A percentile compares a stretch with the other conserved stretches of the same genome.
These are phyloP conservation scores for Dolomedes plantarius DNA, from an alignment of 2,888 invertebrate genomes.

Conservation along the genomic window DNA sequence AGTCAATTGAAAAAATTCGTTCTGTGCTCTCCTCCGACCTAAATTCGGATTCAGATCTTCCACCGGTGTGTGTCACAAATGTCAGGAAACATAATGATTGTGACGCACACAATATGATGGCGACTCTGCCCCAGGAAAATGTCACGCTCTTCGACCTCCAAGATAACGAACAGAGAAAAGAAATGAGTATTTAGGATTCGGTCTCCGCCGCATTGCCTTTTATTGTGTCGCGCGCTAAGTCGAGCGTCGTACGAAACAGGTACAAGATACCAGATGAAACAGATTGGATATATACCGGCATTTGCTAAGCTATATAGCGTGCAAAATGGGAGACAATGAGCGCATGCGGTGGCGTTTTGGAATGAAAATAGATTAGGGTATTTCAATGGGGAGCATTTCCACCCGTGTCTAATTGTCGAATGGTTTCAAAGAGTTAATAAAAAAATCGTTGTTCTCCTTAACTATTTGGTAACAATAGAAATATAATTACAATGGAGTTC, in stretches of 20 bases:
- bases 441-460: too few relatives aligned
- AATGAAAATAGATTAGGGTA: neutral
- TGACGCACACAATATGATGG: neutral
- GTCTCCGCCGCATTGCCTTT: neutral
- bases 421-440: too few relatives aligned
- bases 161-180: neutral
- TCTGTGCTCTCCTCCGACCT: neutral
- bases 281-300: neutral
- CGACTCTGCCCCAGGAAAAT: neutral
- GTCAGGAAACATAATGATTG: neutral
- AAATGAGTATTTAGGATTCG: neutral
- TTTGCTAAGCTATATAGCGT: neutral
- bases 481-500: too few relatives aligned
- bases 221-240: neutral
- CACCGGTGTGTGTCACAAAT: neutral
- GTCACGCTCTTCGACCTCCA: slow-evolving; percentile 5
- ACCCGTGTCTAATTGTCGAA: too few relatives aligned
- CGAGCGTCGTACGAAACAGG: neutral
- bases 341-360: neutral
- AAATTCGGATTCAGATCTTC: neutral
- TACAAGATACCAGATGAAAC: slow-evolving; percentile 1
- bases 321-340: neutral
- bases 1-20: neutral
- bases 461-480: too few relatives aligned
- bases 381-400: too few relatives aligned